Base-by-base conservation (phyloP, 1,140 invertebrate genomes). In the Caenorhabditis remanei region DNA sequence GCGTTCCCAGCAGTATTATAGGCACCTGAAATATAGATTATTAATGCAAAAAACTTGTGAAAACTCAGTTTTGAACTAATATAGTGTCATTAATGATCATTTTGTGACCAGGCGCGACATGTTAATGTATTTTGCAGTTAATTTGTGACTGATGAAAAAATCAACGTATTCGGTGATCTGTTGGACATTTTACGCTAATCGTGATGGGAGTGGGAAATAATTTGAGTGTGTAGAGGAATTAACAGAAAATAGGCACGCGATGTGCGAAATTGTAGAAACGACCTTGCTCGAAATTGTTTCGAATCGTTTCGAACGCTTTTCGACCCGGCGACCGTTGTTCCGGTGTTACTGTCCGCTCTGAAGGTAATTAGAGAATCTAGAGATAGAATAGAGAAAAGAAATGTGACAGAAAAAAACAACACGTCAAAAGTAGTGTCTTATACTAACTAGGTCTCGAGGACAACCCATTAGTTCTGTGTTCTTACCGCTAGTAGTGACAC, bases 281-380 rank as follows among this genome's bases (percentile, higher is more conserved):
- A 88, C 87, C 87, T 88, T 79, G 56, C 87, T 88, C 87, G 84
- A 88, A 88, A 50, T 83, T 85, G 67, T 88, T 84, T 46, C 87
- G 83, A 61, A 88, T 88, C 16, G 61, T 65, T 43, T 85, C 82
- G 84, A 88, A 88, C 43, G 58, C 46, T 53, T 58, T 56, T 55
- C 82, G 82, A 48, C 82, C 87, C 19, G 87, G 87, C 53, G 83
- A 87, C 43, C 82, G 58, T 41, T 87, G 87, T 63, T 87, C 87
- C 61, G 46, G 65, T 85, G 63, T 75, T 67, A 75, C 58, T 85
- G 61, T 75, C 50, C 63, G 84, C 63, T 85, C 58, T 85, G 50
- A 75, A 55, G 41, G 61, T 65, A 85, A 67, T 79, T 79, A 50
- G 32, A 24, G 46, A 46, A 79, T 50, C 46, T 46, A 53, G 16